These are phyloP conservation scores for Leptinotarsa juncta DNA, from an alignment of 2,888 invertebrate species.

Conservation along the genomic window DNA sequence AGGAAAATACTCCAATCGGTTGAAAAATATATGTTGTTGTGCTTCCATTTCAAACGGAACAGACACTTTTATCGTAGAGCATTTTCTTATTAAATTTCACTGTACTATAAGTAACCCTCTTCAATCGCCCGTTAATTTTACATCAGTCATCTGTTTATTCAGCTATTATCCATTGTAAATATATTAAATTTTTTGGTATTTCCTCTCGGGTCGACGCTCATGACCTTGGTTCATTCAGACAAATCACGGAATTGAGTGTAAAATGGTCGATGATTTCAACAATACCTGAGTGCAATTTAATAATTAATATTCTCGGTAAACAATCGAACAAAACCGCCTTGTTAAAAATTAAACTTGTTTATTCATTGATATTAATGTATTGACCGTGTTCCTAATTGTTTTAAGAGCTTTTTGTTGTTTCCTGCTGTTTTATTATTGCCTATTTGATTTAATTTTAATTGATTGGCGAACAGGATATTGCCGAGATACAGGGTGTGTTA, in stretches of 20 bases:
- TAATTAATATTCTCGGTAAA: slow-evolving; percentile 12
- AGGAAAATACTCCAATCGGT: too few relatives aligned
- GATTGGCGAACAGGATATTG: not conserved
- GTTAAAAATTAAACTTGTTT: slow-evolving; percentile 9
- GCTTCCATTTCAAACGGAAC: too few relatives aligned
- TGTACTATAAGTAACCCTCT: too few relatives aligned
- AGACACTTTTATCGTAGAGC: too few relatives aligned
- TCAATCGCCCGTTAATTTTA: too few relatives aligned
- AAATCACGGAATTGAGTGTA: slow-evolving; percentile 10
- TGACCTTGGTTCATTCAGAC: not conserved
- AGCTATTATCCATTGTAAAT: not conserved
- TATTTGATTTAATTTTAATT: slow-evolving; percentile 5
- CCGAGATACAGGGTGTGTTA: not conserved
- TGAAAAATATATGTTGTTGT: too few relatives aligned
- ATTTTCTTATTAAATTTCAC: too few relatives aligned
- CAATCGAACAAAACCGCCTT: slow-evolving; percentile 9
- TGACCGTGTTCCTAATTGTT: not conserved
- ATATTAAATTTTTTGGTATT: not conserved
- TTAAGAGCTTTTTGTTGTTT: slow-evolving; percentile 5
- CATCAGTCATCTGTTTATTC: not conserved
- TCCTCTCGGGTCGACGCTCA: not conserved
- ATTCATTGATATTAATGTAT: slow-evolving; percentile 8
- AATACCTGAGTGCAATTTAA: not conserved
- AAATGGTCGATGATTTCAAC: slow-evolving; percentile 19
- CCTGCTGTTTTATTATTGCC: not conserved